These are phyloP conservation scores for Hypomesus transpacificus DNA, from an alignment of 2,113 vertebrate species.

Conservation along the genomic window DNA sequence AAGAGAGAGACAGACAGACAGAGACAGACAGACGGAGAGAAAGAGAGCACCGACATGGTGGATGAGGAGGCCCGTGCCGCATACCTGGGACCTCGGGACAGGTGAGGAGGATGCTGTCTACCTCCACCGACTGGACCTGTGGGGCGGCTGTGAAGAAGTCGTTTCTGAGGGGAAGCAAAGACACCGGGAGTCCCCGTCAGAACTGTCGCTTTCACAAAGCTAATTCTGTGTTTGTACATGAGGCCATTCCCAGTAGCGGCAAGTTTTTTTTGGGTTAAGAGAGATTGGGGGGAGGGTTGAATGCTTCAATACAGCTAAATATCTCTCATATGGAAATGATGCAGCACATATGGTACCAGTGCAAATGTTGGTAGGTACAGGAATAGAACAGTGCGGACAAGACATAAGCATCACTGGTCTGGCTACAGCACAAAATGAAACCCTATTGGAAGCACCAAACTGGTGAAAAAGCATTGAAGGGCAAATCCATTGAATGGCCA, in stretches of 20 bases:
- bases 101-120: conserved; percentile 80
- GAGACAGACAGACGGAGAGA: too few relatives aligned
- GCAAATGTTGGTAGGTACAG: neutral
- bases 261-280: neutral
- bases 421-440: neutral
- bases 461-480: neutral
- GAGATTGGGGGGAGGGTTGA: neutral
- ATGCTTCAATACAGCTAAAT: neutral
- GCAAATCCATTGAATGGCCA: conserved; percentile 27
- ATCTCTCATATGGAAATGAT: neutral
- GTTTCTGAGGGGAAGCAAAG: conserved; percentile 72
- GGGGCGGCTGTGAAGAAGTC: conserved; percentile 71
- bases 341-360: neutral
- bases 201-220: neutral
- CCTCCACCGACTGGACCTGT: conserved; percentile 77
- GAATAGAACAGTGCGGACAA: neutral
- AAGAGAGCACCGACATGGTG: neutral
- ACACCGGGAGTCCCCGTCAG: neutral
- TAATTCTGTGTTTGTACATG: neutral
- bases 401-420: neutral
- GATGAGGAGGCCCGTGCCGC: conserved; percentile 21
- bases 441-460: neutral
- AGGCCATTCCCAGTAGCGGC: too few relatives aligned
- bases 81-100: conserved; percentile 79
- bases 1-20: too few relatives aligned